phyloP scores from a whole-genome alignment of 2,888 invertebrate genomes.

The Phytoseiulus persimilis region DNA sequence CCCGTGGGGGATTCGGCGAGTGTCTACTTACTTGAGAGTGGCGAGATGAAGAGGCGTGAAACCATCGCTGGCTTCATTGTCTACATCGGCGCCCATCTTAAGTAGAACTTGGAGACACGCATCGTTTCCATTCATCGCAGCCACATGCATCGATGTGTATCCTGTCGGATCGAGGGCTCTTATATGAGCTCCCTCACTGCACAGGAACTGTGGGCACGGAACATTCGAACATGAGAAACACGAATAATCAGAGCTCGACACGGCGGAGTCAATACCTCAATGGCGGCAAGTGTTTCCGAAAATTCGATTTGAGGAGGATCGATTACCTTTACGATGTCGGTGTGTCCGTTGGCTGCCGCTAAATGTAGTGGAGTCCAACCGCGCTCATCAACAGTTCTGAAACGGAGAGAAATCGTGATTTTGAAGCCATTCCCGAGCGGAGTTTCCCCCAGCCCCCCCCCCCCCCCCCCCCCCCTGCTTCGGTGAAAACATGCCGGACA shows the following conservation, averaged over 20 bases:
- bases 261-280: too few relatives aligned
- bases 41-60: conserved; percentile 45
- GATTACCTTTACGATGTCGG: conserved; percentile 43
- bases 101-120: conserved; percentile 42
- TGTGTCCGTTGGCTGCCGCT: conserved; percentile 44
- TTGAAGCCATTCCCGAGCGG: neutral
- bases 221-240: neutral
- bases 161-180: conserved; percentile 44
- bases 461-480: too few relatives aligned
- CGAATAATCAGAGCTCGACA: neutral
- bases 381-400: conserved; percentile 44
- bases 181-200: conserved; percentile 44
- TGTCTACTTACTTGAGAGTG: conserved; percentile 43
- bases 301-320: too few relatives aligned
- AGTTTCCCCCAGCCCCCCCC: too few relatives aligned
- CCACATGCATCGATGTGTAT: conserved; percentile 43
- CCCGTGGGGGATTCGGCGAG: neutral
- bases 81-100: conserved; percentile 44
- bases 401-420: neutral
- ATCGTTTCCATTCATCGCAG: conserved; percentile 44
- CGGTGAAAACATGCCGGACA: too few relatives aligned
- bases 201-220: conserved; percentile 42
- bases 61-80: conserved; percentile 43
- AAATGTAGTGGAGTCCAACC: conserved; percentile 45
- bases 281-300: too few relatives aligned